Conservation (phyloP, 1,140 invertebrate genomes). For the Camponotus vicinus region DNA sequence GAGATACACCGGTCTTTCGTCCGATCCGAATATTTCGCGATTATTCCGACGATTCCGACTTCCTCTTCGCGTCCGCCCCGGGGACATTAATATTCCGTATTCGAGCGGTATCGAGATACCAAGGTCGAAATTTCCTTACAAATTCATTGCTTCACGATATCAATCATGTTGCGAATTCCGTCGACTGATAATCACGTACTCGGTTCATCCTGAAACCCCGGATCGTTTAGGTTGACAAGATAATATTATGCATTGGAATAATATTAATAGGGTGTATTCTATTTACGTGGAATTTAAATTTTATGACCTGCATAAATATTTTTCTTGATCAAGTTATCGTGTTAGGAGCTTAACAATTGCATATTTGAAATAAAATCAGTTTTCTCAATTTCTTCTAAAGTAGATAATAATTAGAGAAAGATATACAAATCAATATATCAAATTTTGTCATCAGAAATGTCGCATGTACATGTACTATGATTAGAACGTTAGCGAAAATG, state of each 20-base stretch:
- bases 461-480: not conserved
- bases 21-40: constrained; percentile 14
- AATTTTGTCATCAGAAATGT: not conserved
- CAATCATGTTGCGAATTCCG: constrained; percentile 49
- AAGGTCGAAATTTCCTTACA: constrained; percentile 12
- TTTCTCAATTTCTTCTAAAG: not conserved
- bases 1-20: not conserved
- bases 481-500: not conserved
- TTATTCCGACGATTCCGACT: not conserved
- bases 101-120: not conserved
- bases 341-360: not conserved
- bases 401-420: not conserved
- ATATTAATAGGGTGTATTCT: constrained; percentile 10
- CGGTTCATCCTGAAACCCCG: not conserved
- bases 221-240: not conserved
- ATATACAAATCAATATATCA: not conserved
- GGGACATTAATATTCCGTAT: constrained; percentile 47
- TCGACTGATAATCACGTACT: constrained; percentile 41
- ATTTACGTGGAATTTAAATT: not conserved
- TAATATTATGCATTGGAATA: not conserved
- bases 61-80: not conserved
- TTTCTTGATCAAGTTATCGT: not conserved
- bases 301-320: not conserved
- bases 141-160: constrained; percentile 27
- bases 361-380: not conserved